Evolutionary conservation across 1,140 invertebrate species (phyloP).

Genomic region (Phocides pigmalion): DNA sequence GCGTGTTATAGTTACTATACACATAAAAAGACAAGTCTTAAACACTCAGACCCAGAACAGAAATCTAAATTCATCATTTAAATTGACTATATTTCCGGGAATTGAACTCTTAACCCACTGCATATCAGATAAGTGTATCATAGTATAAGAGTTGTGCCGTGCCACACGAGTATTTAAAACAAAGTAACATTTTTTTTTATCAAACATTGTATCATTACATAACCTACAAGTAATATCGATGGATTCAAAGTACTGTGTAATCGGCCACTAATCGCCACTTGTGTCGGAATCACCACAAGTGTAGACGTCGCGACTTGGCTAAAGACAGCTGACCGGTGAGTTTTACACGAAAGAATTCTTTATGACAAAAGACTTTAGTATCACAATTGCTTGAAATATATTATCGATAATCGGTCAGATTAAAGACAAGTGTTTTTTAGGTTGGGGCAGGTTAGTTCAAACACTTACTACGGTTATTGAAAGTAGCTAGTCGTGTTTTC

Average conservation of each 20-base stretch:
- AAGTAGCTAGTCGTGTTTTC: not conserved
- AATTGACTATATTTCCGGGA: too few species aligned
- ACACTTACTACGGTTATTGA: not conserved
- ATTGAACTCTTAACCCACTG: too few species aligned
- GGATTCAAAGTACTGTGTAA: constrained; percentile 30
- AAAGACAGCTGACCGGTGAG: constrained; percentile 47
- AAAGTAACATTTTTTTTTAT: too few species aligned
- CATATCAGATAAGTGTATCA: too few species aligned
- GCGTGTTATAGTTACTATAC: too few species aligned
- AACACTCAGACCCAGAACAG: too few species aligned
- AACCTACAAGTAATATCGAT: not conserved
- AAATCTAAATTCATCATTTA: too few species aligned
- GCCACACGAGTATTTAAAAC: too few species aligned
- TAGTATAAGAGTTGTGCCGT: too few species aligned
- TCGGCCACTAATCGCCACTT: constrained; percentile 41
- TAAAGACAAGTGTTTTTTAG: constrained; percentile 26
- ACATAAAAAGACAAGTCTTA: too few species aligned
- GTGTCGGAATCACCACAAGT: constrained; percentile 55
- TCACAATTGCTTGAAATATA: not conserved
- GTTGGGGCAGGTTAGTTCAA: constrained; percentile 27
- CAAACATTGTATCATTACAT: not conserved
- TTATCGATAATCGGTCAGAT: constrained; percentile 20
- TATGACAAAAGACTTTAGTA: not conserved
- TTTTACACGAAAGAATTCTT: constrained; percentile 8
- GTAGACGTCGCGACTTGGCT: constrained; percentile 51